Evolutionary conservation across 2,113 vertebrate species (phyloP), one percentile per base, ranked within the genome.

Genomic region (Euleptes europaea): DNA sequence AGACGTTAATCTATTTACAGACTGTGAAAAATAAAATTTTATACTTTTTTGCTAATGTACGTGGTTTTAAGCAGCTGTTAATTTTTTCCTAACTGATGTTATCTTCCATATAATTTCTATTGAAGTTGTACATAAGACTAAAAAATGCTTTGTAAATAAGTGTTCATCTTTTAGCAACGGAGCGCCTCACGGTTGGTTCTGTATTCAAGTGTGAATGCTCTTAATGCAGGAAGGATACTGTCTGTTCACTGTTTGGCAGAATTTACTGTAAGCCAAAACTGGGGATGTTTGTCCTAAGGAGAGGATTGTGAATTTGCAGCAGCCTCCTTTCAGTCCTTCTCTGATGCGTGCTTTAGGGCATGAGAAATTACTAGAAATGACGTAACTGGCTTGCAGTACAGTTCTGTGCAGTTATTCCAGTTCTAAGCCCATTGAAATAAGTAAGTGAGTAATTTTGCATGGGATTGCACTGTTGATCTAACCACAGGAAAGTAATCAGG

Each of bases 1-100:
- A 88, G 81, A 92, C 93, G 82, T 95, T 93, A 95, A 91, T 85
- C 93, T 95, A 87, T 94, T 92, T 94, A 95, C 93, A 96, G 95
- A 96, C 96, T 97, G 96, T 97, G 96, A 97, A 97, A 88, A 94
- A 92, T 92, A 93, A 83, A 88, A 84, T 94, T 96, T 96, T 95
- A 86, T 96, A 96, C 95, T 94, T 96, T 96, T 94, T 80, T 85
- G 84, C 92, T 95, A 93, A 95, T 83, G 80, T 92, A 94, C 89
- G 92, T 96, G 94, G 86, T 94, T 96, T 95, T 78, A 89, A 95
- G 92, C 85, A 80, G 82, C 89, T 92, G 28, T 66, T 94, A 93
- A 93, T 69, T 5, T 91, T n/a, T 94, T 86, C 86, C 83, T 91
- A 94, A 65, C 93, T 92, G 84, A 44, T 89, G n/a, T 95, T 95